These are phyloP conservation scores for Camptogramma bilineatum DNA, from an alignment of 2,888 invertebrate genomes.

Conservation along the genomic window DNA sequence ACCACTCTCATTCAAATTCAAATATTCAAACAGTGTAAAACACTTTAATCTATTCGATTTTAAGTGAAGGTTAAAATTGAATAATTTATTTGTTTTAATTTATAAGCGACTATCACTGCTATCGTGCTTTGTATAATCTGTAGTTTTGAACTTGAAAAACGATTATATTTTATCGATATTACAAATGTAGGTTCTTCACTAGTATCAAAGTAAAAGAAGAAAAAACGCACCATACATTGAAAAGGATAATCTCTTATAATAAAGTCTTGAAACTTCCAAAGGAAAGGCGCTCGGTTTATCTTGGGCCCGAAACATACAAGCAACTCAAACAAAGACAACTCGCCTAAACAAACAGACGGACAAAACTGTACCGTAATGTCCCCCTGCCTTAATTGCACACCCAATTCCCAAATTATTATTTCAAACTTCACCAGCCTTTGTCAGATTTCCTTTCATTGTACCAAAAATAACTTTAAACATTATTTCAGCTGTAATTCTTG, in stretches of 20 bases:
- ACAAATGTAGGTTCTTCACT: neutral
- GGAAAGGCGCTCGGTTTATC: slow-evolving; percentile 38
- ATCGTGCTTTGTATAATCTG: neutral
- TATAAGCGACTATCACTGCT: neutral
- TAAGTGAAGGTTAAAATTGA: slow-evolving; percentile 4
- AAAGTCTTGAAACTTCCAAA: slow-evolving; percentile 35
- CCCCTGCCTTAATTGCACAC: slow-evolving; percentile 43
- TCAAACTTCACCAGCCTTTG: slow-evolving; percentile 38
- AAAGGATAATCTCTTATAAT: slow-evolving; percentile 39
- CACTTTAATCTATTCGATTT: slow-evolving; percentile 35
- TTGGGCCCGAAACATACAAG: slow-evolving; percentile 35
- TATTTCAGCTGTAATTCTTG: slow-evolving; percentile 34
- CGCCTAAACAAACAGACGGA: slow-evolving; percentile 40
- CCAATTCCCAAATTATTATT: slow-evolving; percentile 45
- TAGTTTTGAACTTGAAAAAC: slow-evolving; percentile 1
- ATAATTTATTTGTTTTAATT: slow-evolving; percentile 20
- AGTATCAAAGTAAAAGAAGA: neutral
- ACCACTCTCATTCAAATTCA: slow-evolving; percentile 1
- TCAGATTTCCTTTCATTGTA: slow-evolving; percentile 38
- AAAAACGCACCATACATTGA: neutral
- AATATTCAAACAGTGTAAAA: slow-evolving; percentile 3
- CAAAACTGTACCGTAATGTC: slow-evolving; percentile 26
- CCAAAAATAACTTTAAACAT: slow-evolving; percentile 38
- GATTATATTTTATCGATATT: neutral
- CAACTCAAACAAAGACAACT: slow-evolving; percentile 44